phyloP scores from a whole-genome alignment of 1,140 invertebrate species.

The Bathynomus jamesi region DNA sequence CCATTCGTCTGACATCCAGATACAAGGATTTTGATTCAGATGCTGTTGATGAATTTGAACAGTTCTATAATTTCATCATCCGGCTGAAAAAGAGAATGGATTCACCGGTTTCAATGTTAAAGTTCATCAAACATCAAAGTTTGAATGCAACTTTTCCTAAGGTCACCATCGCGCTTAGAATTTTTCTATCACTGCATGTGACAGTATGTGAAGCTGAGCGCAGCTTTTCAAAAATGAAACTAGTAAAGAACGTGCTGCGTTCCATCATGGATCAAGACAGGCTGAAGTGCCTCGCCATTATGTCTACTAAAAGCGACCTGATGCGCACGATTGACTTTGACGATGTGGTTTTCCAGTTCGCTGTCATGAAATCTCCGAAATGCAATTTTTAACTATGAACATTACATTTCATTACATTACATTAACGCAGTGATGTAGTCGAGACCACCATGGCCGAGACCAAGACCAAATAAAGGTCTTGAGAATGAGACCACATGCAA shows the following conservation, averaged over 20 bases:
- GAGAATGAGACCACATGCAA: too few species aligned
- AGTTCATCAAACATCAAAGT: conserved; percentile 9
- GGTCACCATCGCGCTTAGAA: background rate
- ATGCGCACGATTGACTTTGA: conserved; percentile 6
- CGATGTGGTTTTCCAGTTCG: conserved; percentile 4
- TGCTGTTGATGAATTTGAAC: conserved; percentile 11
- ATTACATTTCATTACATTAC: too few species aligned
- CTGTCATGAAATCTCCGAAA: conserved; percentile 5
- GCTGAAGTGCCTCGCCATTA: conserved; percentile 10
- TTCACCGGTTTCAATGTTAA: conserved; percentile 3
- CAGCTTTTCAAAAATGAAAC: too few species aligned
- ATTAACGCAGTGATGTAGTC: too few species aligned
- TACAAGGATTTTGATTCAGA: too few species aligned
- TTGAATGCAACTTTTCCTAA: background rate
- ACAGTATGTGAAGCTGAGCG: too few species aligned
- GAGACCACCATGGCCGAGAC: too few species aligned
- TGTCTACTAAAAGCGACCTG: conserved; percentile 10
- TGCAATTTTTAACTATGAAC: conserved; percentile 2
- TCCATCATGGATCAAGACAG: background rate
- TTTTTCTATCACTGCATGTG: too few species aligned
- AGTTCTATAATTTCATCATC: conserved; percentile 11
- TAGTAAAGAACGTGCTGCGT: background rate
- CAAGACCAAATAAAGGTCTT: too few species aligned
- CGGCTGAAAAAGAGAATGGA: too few species aligned
- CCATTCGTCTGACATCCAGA: conserved; percentile 6